Conservation (phyloP, 2,888 invertebrate genomes). For the Tenthredo notha region DNA sequence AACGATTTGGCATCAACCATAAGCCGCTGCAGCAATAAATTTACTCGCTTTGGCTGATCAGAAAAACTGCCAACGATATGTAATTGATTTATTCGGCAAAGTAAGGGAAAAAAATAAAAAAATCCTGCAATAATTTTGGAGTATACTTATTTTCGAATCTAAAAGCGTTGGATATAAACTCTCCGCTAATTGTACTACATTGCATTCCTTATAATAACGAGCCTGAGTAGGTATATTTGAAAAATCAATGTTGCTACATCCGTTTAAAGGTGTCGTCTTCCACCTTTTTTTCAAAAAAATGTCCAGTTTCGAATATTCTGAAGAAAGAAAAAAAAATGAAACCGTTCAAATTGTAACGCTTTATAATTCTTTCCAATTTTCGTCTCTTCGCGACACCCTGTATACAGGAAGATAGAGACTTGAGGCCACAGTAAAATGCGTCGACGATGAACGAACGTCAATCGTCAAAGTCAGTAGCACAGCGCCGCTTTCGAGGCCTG, state of each 20-base stretch:
- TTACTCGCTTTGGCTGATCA: not conserved
- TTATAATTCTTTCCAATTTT: not conserved
- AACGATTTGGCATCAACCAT: conserved; percentile 33
- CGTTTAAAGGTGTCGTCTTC: not conserved
- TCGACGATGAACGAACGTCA: conserved; percentile 28
- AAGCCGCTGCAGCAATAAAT: conserved; percentile 26
- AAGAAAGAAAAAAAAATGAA: not conserved
- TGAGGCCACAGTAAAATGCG: conserved; percentile 5
- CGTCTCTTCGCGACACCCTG: conserved; percentile 12
- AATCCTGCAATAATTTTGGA: not conserved
- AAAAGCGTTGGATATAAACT: not conserved
- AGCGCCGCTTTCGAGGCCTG: not conserved
- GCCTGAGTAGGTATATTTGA: not conserved
- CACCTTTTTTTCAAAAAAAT: not conserved
- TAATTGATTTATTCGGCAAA: not conserved
- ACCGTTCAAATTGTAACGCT: not conserved
- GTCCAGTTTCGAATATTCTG: not conserved
- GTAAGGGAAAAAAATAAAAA: not conserved
- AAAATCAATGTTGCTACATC: conserved; percentile 14
- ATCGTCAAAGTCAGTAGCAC: conserved; percentile 30
- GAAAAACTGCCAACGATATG: not conserved
- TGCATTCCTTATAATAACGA: not conserved
- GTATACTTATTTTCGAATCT: not conserved
- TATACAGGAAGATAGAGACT: conserved; percentile 36
- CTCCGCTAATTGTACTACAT: not conserved